Evolutionary conservation across 1,140 invertebrate genomes (phyloP).

Genomic region (Leptoteleia sp.): DNA sequence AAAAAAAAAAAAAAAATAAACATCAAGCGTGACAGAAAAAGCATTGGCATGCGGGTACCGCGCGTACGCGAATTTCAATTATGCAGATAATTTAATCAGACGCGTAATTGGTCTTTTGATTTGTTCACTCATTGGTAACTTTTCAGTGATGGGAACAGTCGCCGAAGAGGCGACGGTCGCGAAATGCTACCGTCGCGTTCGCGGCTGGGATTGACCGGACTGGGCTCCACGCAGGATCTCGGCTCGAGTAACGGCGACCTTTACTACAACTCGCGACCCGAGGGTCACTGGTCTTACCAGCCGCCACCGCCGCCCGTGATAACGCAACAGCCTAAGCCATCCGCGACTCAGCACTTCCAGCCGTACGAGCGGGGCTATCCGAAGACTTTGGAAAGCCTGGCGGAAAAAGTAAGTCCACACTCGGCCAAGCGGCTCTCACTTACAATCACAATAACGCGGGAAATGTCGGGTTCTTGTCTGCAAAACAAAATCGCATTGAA

Average conservation of each 20-base stretch:
- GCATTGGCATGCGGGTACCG: too few species aligned
- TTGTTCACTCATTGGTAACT: neutral
- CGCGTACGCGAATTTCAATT: too few species aligned
- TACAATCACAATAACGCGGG: conserved; percentile 14
- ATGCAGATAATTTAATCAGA: too few species aligned
- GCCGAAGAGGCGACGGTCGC: conserved; percentile 85
- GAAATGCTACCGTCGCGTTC: conserved; percentile 87
- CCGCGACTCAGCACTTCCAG: conserved; percentile 89
- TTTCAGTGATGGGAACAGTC: conserved; percentile 76
- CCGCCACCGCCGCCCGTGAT: conserved; percentile 91
- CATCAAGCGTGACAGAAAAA: too few species aligned
- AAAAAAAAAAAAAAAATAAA: too few species aligned
- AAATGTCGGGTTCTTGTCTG: conserved; percentile 60
- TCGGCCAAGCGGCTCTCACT: conserved; percentile 8
- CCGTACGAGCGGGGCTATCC: conserved; percentile 90
- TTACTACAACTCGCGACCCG: conserved; percentile 89
- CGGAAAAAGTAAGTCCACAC: conserved; percentile 86
- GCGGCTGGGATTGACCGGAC: conserved; percentile 84
- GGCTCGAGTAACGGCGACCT: conserved; percentile 86
- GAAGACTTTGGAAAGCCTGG: conserved; percentile 94
- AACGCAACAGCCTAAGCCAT: conserved; percentile 92
- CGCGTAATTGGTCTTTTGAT: too few species aligned
- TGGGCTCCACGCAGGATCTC: conserved; percentile 81
- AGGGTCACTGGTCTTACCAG: conserved; percentile 82
- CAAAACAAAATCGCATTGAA: conserved; percentile 47